Base-by-base conservation (phyloP, 2,888 invertebrate species). In the Tetragonisca angustula region DNA sequence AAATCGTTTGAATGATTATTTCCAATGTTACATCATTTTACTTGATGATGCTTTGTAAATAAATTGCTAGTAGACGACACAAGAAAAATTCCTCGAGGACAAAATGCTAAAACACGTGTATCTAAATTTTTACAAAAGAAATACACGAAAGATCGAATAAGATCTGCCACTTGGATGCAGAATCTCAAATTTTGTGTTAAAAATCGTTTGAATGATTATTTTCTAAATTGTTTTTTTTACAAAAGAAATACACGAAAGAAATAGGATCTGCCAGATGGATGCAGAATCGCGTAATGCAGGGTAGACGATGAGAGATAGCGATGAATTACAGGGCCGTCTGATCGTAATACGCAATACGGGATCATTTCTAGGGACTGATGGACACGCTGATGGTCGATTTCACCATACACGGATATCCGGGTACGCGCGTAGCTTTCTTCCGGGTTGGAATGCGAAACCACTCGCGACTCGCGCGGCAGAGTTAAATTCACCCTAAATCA, bases 401-500 rank as follows among this genome's bases (percentile, higher is more conserved):
- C 74, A 9, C 43, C 43, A 43, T 43, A 43, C 62, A 11, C 27
- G 70, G 68, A 70, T 65, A 71, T 72, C 77, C 54, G 67, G 49
- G 11, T 52, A 24, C 62, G 69, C 59, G 43, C 11, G 43, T 43
- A 61, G 76, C 56, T 81, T 59, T 67, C 65, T 70, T 82, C 77
- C 74, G 61, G 67, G 67, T 21, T 61, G 71, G 79, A 67, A 69
- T 67, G 87, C 85, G 76, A 43, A 43, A 76, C 71, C 73, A 24
- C 56, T 54, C 65, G 88, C 86, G 84, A 85, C 85, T 73, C 76
- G 73, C 43, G 43, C 9, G 9, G 79, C 69, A 36, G 83, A 88
- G 88, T 91, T 91, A 91, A 89, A 87, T 88, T 90, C 87, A 89
- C 76, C 86, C 85, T 68, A 86, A 89, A 91, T 90, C 90, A 90